phyloP scores from a whole-genome alignment of 2,113 vertebrate genomes.

The Clarias gariepinus region DNA sequence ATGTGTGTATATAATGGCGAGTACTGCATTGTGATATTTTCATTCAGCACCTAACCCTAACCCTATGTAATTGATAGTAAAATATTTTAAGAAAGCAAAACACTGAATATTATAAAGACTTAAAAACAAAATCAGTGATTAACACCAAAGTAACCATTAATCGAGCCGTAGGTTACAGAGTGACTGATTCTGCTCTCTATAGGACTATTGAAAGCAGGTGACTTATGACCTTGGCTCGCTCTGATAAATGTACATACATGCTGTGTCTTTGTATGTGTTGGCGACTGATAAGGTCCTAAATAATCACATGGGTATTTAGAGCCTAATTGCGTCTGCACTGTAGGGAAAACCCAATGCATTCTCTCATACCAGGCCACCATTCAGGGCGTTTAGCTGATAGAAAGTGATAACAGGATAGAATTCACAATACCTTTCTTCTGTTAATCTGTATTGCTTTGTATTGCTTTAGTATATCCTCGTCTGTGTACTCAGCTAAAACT shows the following conservation, averaged over 20 bases:
- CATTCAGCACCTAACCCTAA: no score
- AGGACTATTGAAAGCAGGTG: not conserved
- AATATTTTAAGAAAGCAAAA: not conserved
- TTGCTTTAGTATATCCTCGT: not conserved
- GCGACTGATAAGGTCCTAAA: constrained; percentile 28
- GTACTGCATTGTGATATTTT: not conserved
- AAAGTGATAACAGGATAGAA: not conserved
- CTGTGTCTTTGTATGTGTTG: constrained; percentile 3
- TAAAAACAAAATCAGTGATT: not conserved
- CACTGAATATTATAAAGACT: no score
- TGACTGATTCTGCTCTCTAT: not conserved
- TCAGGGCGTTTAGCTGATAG: constrained; percentile 4
- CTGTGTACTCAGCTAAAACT: not conserved
- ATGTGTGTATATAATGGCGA: not conserved
- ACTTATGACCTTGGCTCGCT: not conserved
- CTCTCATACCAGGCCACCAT: not conserved
- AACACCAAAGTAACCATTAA: not conserved
- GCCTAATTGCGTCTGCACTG: not conserved
- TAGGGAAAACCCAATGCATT: not conserved
- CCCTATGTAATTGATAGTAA: not conserved
- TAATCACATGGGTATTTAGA: constrained; percentile 26
- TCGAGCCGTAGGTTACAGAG: not conserved
- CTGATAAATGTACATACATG: not conserved
- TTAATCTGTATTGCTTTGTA: not conserved
- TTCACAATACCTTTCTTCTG: constrained; percentile 7